Percentiles rank a stretch among this genome's conserved stretches.
phyloP scores from a whole-genome alignment of 1,140 invertebrate species.

The Heliothis virescens region DNA sequence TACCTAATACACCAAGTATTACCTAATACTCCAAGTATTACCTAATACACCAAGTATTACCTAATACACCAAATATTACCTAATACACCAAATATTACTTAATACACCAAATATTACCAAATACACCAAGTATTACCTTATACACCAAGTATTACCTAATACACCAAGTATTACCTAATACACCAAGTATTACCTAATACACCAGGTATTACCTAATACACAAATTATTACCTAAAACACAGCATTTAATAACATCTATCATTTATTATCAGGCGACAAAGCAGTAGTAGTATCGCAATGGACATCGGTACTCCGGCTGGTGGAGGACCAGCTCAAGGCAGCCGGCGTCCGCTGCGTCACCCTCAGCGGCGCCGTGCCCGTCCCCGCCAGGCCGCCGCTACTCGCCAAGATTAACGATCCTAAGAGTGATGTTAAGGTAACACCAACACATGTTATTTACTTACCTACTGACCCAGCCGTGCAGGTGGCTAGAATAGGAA shows the following conservation, averaged over 20 bases:
- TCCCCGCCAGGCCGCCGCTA: slow-evolving; percentile 88
- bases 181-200: no score
- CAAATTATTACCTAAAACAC: background rate
- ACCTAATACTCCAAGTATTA: no score
- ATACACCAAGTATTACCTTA: no score
- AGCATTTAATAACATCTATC: background rate
- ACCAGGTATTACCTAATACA: no score
- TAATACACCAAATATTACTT: background rate
- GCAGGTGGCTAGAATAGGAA: no score
- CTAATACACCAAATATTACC: background rate
- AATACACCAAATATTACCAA: no score
- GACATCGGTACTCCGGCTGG: slow-evolving; percentile 91
- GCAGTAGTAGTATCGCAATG: slow-evolving; percentile 96
- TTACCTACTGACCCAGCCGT: background rate
- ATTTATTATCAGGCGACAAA: slow-evolving; percentile 87
- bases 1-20: no score
- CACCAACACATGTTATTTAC: background rate
- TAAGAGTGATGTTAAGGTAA: slow-evolving; percentile 82
- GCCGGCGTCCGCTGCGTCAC: slow-evolving; percentile 86
- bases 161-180: no score
- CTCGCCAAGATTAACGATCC: slow-evolving; percentile 91
- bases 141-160: no score
- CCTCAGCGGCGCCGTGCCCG: slow-evolving; percentile 90
- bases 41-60: no score
- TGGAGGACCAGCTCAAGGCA: slow-evolving; percentile 88